Percentiles rank a stretch among this genome's conserved stretches.
These are phyloP conservation scores for Calameuta filiformis DNA, from an alignment of 2,888 invertebrate genomes.

Conservation along the genomic window DNA sequence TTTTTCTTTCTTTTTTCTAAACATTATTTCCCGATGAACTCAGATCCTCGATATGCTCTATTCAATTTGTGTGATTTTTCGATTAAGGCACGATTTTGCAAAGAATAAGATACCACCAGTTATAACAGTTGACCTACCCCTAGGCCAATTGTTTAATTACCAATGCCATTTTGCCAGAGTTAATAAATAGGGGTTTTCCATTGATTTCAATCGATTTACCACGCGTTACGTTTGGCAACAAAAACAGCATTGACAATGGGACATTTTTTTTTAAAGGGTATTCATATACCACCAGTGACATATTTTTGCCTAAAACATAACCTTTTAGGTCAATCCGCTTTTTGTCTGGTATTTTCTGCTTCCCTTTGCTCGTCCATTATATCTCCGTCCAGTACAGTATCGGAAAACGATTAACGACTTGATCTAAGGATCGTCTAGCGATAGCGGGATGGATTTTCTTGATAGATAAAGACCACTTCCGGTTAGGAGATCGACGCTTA, in stretches of 20 bases:
- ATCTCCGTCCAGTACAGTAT: background rate
- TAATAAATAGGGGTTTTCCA: too few species aligned
- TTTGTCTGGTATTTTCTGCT: background rate
- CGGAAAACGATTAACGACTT: background rate
- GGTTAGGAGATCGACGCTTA: background rate
- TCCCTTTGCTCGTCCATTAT: background rate
- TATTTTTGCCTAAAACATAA: background rate
- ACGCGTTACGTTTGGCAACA: too few species aligned
- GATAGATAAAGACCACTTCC: background rate
- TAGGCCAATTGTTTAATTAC: too few species aligned
- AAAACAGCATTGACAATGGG: too few species aligned
- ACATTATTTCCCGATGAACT: too few species aligned
- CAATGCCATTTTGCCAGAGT: too few species aligned
- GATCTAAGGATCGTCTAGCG: background rate
- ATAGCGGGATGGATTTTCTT: background rate
- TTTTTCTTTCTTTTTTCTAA: too few species aligned
- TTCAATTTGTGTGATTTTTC: background rate
- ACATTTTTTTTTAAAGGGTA: background rate
- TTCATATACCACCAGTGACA: background rate
- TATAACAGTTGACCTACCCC: background rate
- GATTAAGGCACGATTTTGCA: background rate
- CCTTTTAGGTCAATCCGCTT: background rate
- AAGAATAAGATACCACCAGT: background rate
- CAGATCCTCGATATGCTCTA: background rate
- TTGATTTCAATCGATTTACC: too few species aligned